Evolutionary conservation across 53 echinoderm and acorn worm species (phyloP).

Genomic region (Paracentrotus lividus): DNA sequence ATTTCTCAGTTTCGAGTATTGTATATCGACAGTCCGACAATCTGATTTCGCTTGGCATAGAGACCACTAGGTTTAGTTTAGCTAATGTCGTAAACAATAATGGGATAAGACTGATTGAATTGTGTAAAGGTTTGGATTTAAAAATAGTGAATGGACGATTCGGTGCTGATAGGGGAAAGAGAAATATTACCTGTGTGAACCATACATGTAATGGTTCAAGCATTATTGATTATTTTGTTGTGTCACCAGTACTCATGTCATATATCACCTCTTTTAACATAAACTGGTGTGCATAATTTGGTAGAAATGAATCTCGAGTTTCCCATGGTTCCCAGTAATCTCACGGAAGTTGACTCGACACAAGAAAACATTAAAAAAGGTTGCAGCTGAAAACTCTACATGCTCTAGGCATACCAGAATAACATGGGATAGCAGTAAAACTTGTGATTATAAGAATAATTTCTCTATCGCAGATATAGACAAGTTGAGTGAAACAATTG

Average conservation of each 20-base stretch:
- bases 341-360: neutral
- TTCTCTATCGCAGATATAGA: neutral
- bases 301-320: neutral
- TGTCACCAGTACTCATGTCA: neutral
- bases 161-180: neutral
- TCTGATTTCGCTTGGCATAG: neutral
- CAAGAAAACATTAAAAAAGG: neutral
- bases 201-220: neutral
- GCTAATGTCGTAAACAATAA: neutral
- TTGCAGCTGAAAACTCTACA: neutral
- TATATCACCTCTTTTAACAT: neutral
- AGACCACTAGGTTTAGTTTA: neutral
- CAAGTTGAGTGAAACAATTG: neutral
- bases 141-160: neutral
- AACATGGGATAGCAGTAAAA: neutral
- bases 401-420: neutral
- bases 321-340: neutral
- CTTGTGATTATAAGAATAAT: neutral
- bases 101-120: neutral
- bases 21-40: neutral
- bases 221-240: neutral
- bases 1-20: neutral
- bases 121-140: slow-evolving; percentile 1
- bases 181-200: neutral
- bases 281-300: neutral